Evolutionary conservation across 2,888 invertebrate species (phyloP).

Genomic region (Epinotia demarniana): DNA sequence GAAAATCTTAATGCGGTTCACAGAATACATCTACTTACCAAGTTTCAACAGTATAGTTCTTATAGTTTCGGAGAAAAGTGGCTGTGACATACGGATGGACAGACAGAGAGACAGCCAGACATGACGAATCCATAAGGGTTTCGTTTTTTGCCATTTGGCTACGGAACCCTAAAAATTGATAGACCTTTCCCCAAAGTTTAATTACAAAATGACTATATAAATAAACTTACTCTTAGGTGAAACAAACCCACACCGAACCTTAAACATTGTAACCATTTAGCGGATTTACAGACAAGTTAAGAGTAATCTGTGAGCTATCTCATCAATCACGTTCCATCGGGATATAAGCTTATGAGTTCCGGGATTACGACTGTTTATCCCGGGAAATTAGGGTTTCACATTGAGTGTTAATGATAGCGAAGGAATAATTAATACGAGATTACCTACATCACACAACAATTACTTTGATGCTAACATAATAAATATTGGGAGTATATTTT

Average conservation of each 20-base stretch:
- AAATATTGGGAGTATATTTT: no score
- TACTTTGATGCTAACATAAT: no score
- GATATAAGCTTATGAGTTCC: slow-evolving; percentile 13
- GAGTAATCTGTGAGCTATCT: slow-evolving; percentile 14
- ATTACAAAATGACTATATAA: background rate
- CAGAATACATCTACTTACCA: no score
- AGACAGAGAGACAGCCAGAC: no score
- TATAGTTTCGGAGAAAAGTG: no score
- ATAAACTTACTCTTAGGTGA: background rate
- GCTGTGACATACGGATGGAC: no score
- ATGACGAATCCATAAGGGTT: no score
- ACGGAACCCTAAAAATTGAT: no score
- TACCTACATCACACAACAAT: background rate
- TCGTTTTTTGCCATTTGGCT: no score
- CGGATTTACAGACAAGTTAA: background rate
- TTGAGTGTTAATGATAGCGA: background rate
- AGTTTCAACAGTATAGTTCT: no score
- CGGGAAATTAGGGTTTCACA: slow-evolving; percentile 5
- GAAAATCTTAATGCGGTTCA: no score
- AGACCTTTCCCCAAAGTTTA: slow-evolving; percentile 20
- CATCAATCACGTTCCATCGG: slow-evolving; percentile 24
- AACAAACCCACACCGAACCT: background rate
- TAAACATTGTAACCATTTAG: background rate
- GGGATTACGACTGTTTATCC: background rate
- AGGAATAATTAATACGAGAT: slow-evolving; percentile 1